Base-by-base conservation (phyloP, 2,888 invertebrate species). In the Agrochola macilenta region DNA sequence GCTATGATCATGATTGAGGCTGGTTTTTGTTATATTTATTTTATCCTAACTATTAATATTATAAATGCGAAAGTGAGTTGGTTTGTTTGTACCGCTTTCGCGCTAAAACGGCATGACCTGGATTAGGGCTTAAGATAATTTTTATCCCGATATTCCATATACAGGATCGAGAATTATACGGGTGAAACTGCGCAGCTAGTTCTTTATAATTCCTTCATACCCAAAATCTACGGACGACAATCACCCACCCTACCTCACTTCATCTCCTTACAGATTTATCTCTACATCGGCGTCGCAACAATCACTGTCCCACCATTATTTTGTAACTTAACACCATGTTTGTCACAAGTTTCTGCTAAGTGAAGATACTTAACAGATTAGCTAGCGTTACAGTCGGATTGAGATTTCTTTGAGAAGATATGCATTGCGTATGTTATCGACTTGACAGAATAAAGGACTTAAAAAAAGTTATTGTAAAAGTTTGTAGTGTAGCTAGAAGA, bases 311-410 rank as follows among this genome's bases (percentile, higher is more conserved):
- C 49, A n/a, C 57, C 76, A 76, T 84, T 83, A 65, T 83, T 83
- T 65, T 23, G 75, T 65, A 79, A 79, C 61, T 12, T 30, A 35
- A 84, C 65, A 57, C 87, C 46, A 43, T 73, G 52, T 83, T 79
- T 79, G 61, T 78, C 71, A 66, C 39, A 57, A 61, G 54, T 57
- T 80, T 72, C 64, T 64, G 43, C 71, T 63, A 78, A 83, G 76
- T 84, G 68, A 69, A 61, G 60, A 83, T 79, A 83, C 76, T 84
- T 66, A 75, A 70, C 84, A 66, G 84, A 84, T 84, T 76, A 84
- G 0, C 74, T 7, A 11, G 65, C 57, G 11, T 73, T 54, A 54
- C 23, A 69, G 35, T 23, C 8, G 68, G 64, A 61, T 76, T 30
- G 43, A 78, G 63, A 78, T 73, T 20, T 60, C 2, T 72, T 17